A percentile compares a stretch with the other conserved stretches of the same genome.
These are phyloP conservation scores for Anableps anableps DNA, from an alignment of 2,797 vertebrate species.

Conservation along the genomic window DNA sequence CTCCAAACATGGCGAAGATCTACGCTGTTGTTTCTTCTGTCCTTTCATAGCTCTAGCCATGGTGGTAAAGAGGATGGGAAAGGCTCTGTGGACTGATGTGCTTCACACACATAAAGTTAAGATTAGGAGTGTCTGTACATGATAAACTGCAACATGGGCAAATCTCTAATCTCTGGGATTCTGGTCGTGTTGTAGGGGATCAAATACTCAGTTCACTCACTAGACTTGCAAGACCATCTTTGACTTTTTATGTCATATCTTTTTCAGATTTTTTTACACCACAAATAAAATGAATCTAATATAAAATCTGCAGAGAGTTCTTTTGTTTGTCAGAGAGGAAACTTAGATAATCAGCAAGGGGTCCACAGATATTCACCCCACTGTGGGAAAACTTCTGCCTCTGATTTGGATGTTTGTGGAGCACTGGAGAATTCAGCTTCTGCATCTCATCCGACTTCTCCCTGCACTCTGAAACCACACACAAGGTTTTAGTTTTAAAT, in stretches of 20 bases:
- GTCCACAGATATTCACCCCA: neutral
- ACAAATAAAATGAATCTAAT: too few species aligned
- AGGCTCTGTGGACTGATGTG: neutral
- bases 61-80: neutral
- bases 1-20: too few species aligned
- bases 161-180: neutral
- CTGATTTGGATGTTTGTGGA: slow-evolving; percentile 53
- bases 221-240: neutral
- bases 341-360: neutral
- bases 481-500: neutral
- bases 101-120: neutral
- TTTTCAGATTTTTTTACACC: neutral
- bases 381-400: slow-evolving; percentile 38
- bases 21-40: neutral
- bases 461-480: slow-evolving; percentile 58
- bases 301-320: neutral
- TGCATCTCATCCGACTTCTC: slow-evolving; percentile 50
- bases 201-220: neutral
- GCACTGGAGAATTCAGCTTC: slow-evolving; percentile 56
- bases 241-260: neutral
- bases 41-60: neutral
- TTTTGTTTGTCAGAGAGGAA: neutral
- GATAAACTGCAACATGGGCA: neutral
- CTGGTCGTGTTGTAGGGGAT: neutral
- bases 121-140: neutral